phyloP scores from a whole-genome alignment of 2,888 invertebrate genomes.

The Parnassius mnemosyne region DNA sequence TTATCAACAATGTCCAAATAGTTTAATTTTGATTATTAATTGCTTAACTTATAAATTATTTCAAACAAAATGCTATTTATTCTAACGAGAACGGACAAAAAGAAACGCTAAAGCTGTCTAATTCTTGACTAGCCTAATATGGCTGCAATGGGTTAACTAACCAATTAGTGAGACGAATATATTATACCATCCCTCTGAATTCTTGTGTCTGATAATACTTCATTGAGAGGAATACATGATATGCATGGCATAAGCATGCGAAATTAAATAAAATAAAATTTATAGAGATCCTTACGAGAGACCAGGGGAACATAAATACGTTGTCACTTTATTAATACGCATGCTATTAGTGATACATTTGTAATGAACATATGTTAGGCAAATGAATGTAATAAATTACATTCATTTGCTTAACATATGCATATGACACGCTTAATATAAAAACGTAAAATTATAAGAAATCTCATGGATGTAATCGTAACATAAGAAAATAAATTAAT shows the following conservation, averaged over 20 bases:
- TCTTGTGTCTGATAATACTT: conserved; percentile 18
- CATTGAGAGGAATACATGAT: conserved; percentile 17
- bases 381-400: conserved; percentile 44
- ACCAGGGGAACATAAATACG: conserved; percentile 60
- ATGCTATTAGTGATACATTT: conserved; percentile 44
- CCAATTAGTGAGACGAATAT: conserved; percentile 42
- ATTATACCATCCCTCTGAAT: conserved; percentile 25
- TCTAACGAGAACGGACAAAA: conserved; percentile 65
- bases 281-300: conserved; percentile 60
- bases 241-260: conserved; percentile 27
- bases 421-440: conserved; percentile 25
- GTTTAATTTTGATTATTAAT: conserved; percentile 14
- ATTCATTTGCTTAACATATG: too few species aligned
- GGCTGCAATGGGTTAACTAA: conserved; percentile 53
- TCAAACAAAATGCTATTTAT: conserved; percentile 46
- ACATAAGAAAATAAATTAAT: conserved; percentile 32
- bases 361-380: conserved; percentile 56
- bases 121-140: conserved; percentile 56
- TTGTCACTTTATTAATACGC: conserved; percentile 67
- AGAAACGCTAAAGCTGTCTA: conserved; percentile 48
- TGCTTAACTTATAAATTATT: conserved; percentile 34
- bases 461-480: conserved; percentile 26
- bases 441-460: conserved; percentile 18
- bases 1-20: conserved; percentile 34
- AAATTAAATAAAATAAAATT: conserved; percentile 57